A percentile compares a stretch with the other conserved stretches of the same genome.
phyloP scores from a whole-genome alignment of 2,113 vertebrate genomes.

The Pantherophis guttatus region DNA sequence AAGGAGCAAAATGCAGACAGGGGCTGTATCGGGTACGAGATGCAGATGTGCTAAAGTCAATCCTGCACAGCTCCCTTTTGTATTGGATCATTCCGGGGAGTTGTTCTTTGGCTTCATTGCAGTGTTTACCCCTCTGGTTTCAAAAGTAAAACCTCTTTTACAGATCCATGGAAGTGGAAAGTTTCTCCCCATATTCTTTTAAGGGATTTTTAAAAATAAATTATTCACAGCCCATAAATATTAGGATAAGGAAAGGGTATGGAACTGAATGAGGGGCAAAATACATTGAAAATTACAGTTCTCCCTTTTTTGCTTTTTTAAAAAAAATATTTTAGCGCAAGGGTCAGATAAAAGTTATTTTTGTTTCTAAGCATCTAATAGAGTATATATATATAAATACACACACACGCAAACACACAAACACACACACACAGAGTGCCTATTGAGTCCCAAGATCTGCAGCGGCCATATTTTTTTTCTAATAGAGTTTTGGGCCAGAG shows the following conservation, averaged over 20 bases:
- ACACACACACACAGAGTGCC: constrained; percentile 42
- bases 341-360: background rate
- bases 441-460: constrained; percentile 21
- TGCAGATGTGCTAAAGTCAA: constrained; percentile 4
- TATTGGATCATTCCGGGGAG: background rate
- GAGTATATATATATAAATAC: background rate
- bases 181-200: background rate
- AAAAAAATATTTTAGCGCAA: constrained; percentile 9
- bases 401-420: constrained; percentile 1
- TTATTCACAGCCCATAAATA: constrained; percentile 5
- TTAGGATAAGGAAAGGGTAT: background rate
- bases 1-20: background rate
- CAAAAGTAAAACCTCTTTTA: background rate
- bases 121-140: constrained; percentile 5
- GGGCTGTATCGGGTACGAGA: constrained; percentile 1
- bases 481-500: background rate
- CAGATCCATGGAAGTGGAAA: constrained; percentile 5
- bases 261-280: background rate
- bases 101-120: background rate
- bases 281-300: fast-evolving
- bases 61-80: constrained; percentile 9
- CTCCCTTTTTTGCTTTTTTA: background rate
- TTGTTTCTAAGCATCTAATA: background rate
- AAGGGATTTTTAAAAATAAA: background rate
- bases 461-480: background rate